phyloP scores from a whole-genome alignment of 2,888 invertebrate genomes.

The Tortricodes alternella region DNA sequence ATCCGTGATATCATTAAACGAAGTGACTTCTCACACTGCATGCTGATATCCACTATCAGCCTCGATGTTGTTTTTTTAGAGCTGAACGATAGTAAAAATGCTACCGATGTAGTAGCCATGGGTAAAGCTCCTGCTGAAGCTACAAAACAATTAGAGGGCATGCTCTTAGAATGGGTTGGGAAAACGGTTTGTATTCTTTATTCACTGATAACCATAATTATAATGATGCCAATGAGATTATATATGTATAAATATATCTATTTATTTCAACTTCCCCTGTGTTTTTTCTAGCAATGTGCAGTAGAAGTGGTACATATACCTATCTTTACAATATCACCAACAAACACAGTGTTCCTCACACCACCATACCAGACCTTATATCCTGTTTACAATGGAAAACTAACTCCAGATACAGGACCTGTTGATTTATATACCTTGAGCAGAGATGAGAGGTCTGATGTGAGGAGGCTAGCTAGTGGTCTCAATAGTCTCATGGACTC shows the following conservation, averaged over 20 bases:
- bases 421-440: conserved; percentile 66
- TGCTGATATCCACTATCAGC: conserved; percentile 83
- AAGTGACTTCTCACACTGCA: conserved; percentile 84
- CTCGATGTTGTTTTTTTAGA: conserved; percentile 79
- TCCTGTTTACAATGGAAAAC: conserved; percentile 72
- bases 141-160: conserved; percentile 59
- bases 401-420: conserved; percentile 54
- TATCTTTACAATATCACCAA: conserved; percentile 81
- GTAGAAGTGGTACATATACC: conserved; percentile 85
- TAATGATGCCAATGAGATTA: background rate
- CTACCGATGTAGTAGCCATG: conserved; percentile 57
- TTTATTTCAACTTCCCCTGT: background rate
- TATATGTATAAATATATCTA: background rate
- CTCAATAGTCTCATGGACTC: conserved; percentile 81
- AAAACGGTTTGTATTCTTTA: conserved; percentile 68
- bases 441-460: conserved; percentile 62
- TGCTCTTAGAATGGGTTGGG: conserved; percentile 80
- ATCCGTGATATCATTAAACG: conserved; percentile 83
- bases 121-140: conserved; percentile 61
- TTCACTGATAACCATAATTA: too few species aligned
- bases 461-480: conserved; percentile 73
- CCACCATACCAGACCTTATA: conserved; percentile 83
- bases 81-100: conserved; percentile 63
- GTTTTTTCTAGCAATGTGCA: conserved; percentile 79
- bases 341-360: conserved; percentile 83